phyloP scores from a whole-genome alignment of 1,140 invertebrate species.

The Whitmania pigra region DNA sequence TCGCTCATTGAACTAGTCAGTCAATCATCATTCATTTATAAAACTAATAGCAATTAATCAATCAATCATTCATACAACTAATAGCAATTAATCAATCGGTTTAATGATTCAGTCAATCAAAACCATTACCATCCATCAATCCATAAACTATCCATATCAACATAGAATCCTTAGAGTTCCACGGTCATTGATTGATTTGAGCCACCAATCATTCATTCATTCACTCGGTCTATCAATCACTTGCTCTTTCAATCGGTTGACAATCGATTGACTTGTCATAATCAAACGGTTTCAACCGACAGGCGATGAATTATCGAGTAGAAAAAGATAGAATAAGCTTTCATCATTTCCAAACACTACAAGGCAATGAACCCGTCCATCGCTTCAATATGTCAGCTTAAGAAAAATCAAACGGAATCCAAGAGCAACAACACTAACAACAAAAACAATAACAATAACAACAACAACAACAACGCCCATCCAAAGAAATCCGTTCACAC shows the following conservation, averaged over 20 bases:
- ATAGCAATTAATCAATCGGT: not conserved
- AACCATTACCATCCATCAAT: not conserved
- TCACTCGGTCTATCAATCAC: not conserved
- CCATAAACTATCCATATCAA: not conserved
- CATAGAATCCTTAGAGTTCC: not conserved
- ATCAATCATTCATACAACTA: not conserved
- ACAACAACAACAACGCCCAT: too few relatives aligned
- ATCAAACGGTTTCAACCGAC: too few relatives aligned
- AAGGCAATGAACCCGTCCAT: too few relatives aligned
- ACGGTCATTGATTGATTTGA: too few relatives aligned
- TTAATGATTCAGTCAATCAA: not conserved
- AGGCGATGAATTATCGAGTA: too few relatives aligned
- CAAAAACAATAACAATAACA: too few relatives aligned
- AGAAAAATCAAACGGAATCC: too few relatives aligned
- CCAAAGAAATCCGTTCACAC: too few relatives aligned
- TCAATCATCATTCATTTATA: not conserved
- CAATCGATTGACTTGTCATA: not conserved
- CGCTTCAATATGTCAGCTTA: too few relatives aligned
- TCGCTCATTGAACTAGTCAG: not conserved
- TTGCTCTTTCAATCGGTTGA: not conserved
- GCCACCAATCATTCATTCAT: not conserved
- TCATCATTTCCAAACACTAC: too few relatives aligned
- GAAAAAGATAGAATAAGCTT: too few relatives aligned
- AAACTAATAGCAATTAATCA: conserved; percentile 1
- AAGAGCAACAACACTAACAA: too few relatives aligned